Conservation (phyloP, 2,888 invertebrate species). For the Margaritifera margaritifera region DNA sequence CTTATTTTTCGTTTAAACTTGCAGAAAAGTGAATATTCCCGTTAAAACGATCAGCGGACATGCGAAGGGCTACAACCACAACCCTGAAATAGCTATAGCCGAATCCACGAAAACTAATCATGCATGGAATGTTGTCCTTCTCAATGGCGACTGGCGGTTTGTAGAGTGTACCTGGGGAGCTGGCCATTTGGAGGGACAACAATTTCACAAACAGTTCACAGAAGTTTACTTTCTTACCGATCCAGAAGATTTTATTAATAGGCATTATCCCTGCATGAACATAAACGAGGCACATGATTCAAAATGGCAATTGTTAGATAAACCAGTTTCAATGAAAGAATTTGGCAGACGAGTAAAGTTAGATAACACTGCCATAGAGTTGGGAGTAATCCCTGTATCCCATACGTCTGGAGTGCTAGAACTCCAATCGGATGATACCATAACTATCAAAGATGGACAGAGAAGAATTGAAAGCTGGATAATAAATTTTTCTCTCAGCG, state of each 20-base stretch:
- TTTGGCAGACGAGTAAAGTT: background rate
- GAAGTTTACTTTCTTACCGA: constrained; percentile 16
- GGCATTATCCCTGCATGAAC: constrained; percentile 5
- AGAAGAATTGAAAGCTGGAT: too few species aligned
- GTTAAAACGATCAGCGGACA: constrained; percentile 22
- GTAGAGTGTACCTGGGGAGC: constrained; percentile 34
- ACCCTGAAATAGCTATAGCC: constrained; percentile 14
- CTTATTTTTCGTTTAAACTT: background rate
- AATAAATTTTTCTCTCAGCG: too few species aligned
- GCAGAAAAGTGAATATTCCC: constrained; percentile 20
- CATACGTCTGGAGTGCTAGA: too few species aligned
- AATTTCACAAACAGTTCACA: constrained; percentile 7
- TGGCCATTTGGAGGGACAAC: constrained; percentile 2
- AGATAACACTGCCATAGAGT: too few species aligned
- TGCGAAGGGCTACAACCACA: constrained; percentile 24
- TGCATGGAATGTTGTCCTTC: constrained; percentile 31
- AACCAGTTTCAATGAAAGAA: constrained; percentile 5
- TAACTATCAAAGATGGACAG: too few species aligned
- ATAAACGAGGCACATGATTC: background rate
- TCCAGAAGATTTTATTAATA: constrained; percentile 10
- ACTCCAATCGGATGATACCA: too few species aligned
- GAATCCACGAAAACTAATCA: constrained; percentile 18
- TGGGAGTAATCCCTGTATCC: too few species aligned
- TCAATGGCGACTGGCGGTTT: constrained; percentile 23
- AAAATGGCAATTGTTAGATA: constrained; percentile 6